These are phyloP conservation scores for Borostomias antarcticus DNA, from an alignment of 2,797 vertebrate genomes.

Conservation along the genomic window DNA sequence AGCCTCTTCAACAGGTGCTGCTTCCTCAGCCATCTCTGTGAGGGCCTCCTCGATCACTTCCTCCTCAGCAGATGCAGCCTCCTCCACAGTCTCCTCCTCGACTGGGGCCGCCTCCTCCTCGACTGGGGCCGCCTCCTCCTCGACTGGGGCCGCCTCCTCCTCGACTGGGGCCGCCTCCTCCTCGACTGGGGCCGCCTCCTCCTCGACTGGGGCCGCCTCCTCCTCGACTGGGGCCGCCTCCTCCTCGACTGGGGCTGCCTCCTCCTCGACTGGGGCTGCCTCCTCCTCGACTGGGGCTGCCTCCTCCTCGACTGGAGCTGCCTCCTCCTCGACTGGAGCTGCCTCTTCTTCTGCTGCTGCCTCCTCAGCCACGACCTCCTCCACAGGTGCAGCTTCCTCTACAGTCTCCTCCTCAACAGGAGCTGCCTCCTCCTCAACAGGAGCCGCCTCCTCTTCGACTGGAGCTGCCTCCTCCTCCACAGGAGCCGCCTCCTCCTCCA, in stretches of 20 bases:
- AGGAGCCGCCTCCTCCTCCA: conserved; percentile 12
- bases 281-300: conserved; percentile 24
- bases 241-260: conserved; percentile 32
- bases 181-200: conserved; percentile 11
- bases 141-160: conserved; percentile 2
- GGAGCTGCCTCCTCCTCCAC: conserved; percentile 4
- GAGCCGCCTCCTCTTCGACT: conserved; percentile 9
- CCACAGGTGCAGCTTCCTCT: not conserved
- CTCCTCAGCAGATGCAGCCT: conserved; percentile 1
- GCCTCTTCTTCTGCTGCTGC: conserved; percentile 9
- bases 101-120: not conserved
- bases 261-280: conserved; percentile 7
- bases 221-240: conserved; percentile 8
- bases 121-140: not conserved
- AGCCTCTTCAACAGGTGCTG: not conserved
- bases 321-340: conserved; percentile 5
- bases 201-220: not conserved
- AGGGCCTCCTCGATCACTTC: conserved; percentile 14
- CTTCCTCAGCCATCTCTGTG: not conserved
- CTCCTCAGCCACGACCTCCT: conserved; percentile 10
- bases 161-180: conserved; percentile 18
- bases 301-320: conserved; percentile 27
- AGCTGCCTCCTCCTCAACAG: conserved; percentile 10
- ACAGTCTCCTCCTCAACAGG: not conserved
- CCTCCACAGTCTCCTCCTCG: conserved; percentile 5